phyloP scores from a whole-genome alignment of 2,888 invertebrate species.

The Caenorhabditis virilis region DNA sequence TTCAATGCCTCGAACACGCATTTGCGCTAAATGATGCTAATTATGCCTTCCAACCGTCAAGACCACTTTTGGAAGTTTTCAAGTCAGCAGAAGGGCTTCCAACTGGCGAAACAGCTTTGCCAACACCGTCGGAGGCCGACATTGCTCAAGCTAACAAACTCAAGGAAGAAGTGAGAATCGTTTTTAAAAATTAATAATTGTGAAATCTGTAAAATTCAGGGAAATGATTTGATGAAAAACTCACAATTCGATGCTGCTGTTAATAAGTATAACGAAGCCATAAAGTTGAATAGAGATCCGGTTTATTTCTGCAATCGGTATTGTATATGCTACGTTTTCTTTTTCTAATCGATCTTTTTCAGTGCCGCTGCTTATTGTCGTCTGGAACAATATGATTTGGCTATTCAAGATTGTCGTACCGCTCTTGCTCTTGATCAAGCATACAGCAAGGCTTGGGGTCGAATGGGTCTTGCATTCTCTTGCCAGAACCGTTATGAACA shows the following conservation, averaged over 20 bases:
- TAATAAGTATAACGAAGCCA: constrained; percentile 84
- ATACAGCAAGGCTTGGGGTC: constrained; percentile 79
- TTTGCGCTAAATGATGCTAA: constrained; percentile 77
- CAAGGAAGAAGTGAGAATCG: constrained; percentile 78
- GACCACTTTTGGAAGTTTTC: constrained; percentile 72
- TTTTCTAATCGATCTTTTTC: constrained; percentile 25
- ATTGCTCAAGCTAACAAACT: constrained; percentile 79
- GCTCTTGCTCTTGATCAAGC: constrained; percentile 86
- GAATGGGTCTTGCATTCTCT: constrained; percentile 78
- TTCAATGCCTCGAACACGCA: constrained; percentile 86
- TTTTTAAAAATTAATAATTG: constrained; percentile 10
- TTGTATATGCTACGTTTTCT: constrained; percentile 4
- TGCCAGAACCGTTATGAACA: constrained; percentile 82
- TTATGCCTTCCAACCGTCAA: constrained; percentile 68
- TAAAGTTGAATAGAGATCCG: constrained; percentile 83
- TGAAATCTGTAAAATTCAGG: constrained; percentile 11
- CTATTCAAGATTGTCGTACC: constrained; percentile 86
- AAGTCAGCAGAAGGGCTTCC: constrained; percentile 66
- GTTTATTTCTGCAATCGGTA: constrained; percentile 90
- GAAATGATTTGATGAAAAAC: constrained; percentile 78
- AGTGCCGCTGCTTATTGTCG: constrained; percentile 93
- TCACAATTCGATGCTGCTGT: constrained; percentile 81
- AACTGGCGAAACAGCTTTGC: constrained; percentile 47
- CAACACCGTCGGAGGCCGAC: constrained; percentile 68
- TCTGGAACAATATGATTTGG: constrained; percentile 81